Evolutionary conservation across 2,797 vertebrate species (phyloP), one percentile per base, ranked within the genome.

Genomic region (Podarcis siculus): DNA sequence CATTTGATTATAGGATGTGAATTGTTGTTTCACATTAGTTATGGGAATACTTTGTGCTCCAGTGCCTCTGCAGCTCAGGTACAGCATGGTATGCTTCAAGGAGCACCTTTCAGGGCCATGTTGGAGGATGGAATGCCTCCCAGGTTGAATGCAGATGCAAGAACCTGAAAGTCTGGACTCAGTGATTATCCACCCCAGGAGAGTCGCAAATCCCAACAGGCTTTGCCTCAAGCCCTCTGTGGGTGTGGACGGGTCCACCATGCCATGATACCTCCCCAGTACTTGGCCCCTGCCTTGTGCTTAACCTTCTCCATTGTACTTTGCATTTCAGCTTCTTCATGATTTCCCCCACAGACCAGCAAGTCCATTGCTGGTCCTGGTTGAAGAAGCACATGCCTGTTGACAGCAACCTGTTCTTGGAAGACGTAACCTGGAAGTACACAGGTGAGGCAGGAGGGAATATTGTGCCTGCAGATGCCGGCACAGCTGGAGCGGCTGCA

Each of bases 381-480:
- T 97, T 99, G 61, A 98, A 98, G 96, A 98, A 98, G 82, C 97
- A 95, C 94, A 98, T 99, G 98, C 98, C 98, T 0, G 94, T 87
- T 19, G 98, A 99, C 92, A 98, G 97, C 91, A 97, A 97, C 91
- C 96, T 99, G 91, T 95, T 98, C 81, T 89, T 99, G 85, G 99
- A 99, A 96, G 99, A 99, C 0, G 99, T 99, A 87, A 99, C 98
- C 95, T 99, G 99, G 98, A 99, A 99, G 89, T 99, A 99, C 94
- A 99, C 99, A 0, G 98, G 99, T 99, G 90, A 92, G 92, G 73
- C n/a, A 55, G 25, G 45, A 1, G 1, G 27, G 61, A 27, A 30
- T 13, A 27, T 7, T 8, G 9, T 4, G 37, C 49, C n/a, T 13
- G 15, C 17, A 55, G 27, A 5, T 10, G 9, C 27, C 32, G 49